A percentile compares a stretch with the other conserved stretches of the same genome.
Conservation (phyloP, 2,888 invertebrate genomes). For the Endotricha flammealis region DNA sequence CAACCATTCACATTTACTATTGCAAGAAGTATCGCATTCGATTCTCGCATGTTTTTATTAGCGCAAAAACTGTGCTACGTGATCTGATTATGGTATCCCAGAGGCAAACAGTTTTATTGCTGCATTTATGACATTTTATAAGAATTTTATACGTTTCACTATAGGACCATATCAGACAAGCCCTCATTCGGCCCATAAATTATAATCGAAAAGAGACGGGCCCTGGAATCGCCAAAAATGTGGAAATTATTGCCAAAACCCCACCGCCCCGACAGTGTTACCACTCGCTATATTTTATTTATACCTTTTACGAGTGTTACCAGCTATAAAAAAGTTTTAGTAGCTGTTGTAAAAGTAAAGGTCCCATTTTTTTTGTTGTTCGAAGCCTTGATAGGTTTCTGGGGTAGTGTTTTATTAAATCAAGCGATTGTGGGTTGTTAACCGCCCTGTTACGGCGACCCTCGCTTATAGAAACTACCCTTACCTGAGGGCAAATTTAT, state of each 20-base stretch:
- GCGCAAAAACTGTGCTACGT: slow-evolving; percentile 37
- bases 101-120: slow-evolving; percentile 66
- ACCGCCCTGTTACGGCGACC: too few relatives aligned
- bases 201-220: slow-evolving; percentile 68
- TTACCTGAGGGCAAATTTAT: too few relatives aligned
- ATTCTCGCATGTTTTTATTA: slow-evolving; percentile 27
- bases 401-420: slow-evolving; percentile 42
- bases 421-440: slow-evolving; percentile 25
- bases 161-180: slow-evolving; percentile 32
- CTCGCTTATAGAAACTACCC: too few relatives aligned
- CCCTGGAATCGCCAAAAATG: slow-evolving; percentile 62
- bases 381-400: slow-evolving; percentile 48
- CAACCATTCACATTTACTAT: too few relatives aligned
- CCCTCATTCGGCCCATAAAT: slow-evolving; percentile 61
- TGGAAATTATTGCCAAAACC: slow-evolving; percentile 63
- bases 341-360: slow-evolving; percentile 59
- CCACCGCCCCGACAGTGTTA: slow-evolving; percentile 49
- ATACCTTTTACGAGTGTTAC: slow-evolving; percentile 69
- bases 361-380: slow-evolving; percentile 44
- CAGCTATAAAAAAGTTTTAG: slow-evolving; percentile 69
- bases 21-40: slow-evolving; percentile 7
- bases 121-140: slow-evolving; percentile 62
- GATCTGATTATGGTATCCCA: slow-evolving; percentile 50
- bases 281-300: slow-evolving; percentile 64
- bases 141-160: slow-evolving; percentile 43